Conservation (phyloP, 2,113 vertebrate species). For the Lamprotornis superbus region DNA sequence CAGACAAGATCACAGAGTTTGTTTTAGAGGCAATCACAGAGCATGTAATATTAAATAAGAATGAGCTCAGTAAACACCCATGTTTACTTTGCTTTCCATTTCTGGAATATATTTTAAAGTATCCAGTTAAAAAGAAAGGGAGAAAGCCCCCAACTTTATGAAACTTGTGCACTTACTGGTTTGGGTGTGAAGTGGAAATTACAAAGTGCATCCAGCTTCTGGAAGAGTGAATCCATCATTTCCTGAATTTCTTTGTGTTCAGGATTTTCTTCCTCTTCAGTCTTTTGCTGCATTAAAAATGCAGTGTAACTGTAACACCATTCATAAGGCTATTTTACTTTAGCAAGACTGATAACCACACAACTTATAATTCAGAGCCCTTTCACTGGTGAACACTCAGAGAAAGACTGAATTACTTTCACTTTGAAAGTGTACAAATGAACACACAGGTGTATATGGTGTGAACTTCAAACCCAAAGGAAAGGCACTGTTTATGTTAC, state of each 20-base stretch:
- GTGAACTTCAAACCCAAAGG: background rate
- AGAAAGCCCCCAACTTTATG: background rate
- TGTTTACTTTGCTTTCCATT: background rate
- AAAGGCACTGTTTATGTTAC: conserved; percentile 56
- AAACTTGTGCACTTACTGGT: conserved; percentile 78
- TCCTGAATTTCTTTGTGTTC: conserved; percentile 92
- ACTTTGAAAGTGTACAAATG: background rate
- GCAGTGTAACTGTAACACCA: background rate
- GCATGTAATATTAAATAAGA: background rate
- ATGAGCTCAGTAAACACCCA: background rate
- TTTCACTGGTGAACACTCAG: background rate
- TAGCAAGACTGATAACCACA: background rate
- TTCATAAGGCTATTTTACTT: background rate
- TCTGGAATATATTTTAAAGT: background rate
- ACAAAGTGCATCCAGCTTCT: conserved; percentile 92
- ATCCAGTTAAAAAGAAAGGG: background rate
- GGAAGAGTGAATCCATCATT: conserved; percentile 91
- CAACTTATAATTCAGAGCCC: background rate
- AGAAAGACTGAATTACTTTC: background rate
- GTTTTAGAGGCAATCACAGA: background rate
- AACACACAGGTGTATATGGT: background rate
- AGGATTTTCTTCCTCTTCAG: conserved; percentile 87
- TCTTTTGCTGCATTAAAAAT: conserved; percentile 78
- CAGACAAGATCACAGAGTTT: background rate
- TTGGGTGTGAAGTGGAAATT: conserved; percentile 97